A percentile compares a stretch with the other conserved stretches of the same genome.
Evolutionary conservation across 1,140 invertebrate species (phyloP).

Genomic region (Meloidogyne exigua): DNA sequence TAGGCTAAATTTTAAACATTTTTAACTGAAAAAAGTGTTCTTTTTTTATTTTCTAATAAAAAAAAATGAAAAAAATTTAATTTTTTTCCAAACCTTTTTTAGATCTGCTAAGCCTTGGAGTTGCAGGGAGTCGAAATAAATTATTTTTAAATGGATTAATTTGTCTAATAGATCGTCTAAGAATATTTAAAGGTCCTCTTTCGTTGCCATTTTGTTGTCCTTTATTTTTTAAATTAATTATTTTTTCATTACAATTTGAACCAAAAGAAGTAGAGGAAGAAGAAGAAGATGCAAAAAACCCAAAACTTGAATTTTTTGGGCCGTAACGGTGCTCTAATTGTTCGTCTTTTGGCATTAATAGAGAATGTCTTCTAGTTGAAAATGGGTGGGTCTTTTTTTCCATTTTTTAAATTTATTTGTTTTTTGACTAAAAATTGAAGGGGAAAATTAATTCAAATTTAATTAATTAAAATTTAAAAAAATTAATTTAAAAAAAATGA

Average conservation of each 20-base stretch:
- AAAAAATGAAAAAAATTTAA: too few relatives aligned
- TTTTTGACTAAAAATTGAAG: too few relatives aligned
- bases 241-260: neutral
- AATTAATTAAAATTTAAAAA: too few relatives aligned
- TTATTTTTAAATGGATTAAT: conserved; percentile 57
- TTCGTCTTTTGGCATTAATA: neutral
- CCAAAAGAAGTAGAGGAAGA: neutral
- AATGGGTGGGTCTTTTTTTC: too few relatives aligned
- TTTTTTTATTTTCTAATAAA: too few relatives aligned
- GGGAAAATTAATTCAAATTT: too few relatives aligned
- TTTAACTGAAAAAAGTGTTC: too few relatives aligned
- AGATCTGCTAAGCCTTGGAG: conserved; percentile 47
- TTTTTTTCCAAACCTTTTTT: conserved; percentile 44
- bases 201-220: neutral
- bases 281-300: neutral
- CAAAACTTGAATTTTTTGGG: neutral
- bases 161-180: conserved; percentile 57
- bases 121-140: conserved; percentile 54
- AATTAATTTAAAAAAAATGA: neutral
- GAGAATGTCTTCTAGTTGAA: neutral
- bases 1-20: too few relatives aligned
- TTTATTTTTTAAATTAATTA: neutral
- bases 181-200: conserved; percentile 19
- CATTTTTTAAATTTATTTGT: too few relatives aligned
- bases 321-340: neutral